A percentile compares a stretch with the other conserved stretches of the same genome.
Evolutionary conservation across 2,113 vertebrate genomes (phyloP).

Genomic region (Tychaedon coryphoeus): DNA sequence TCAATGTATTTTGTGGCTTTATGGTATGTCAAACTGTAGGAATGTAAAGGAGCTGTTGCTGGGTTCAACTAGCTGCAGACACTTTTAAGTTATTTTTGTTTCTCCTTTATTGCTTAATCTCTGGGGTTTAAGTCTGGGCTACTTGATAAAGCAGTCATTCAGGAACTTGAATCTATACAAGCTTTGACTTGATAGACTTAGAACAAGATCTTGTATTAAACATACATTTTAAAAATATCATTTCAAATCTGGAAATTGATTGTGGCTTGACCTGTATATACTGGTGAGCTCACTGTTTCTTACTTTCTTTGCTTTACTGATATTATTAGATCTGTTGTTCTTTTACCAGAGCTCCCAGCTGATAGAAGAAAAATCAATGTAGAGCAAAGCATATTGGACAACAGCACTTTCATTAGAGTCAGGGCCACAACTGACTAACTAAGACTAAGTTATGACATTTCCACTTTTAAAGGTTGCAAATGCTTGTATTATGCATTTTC

Average conservation of each 20-base stretch:
- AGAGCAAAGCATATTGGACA: neutral
- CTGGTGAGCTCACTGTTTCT: conserved; percentile 25
- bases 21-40: conserved; percentile 9
- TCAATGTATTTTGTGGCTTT: conserved; percentile 64
- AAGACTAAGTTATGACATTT: neutral
- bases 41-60: conserved; percentile 57
- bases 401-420: neutral
- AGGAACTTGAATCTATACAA: conserved; percentile 23
- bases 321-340: conserved; percentile 49
- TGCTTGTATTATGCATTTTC: neutral
- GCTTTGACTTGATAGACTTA: conserved; percentile 38
- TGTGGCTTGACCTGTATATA: conserved; percentile 59
- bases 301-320: conserved; percentile 31
- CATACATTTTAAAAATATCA: conserved; percentile 62
- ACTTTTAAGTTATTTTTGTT: conserved; percentile 69
- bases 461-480: neutral
- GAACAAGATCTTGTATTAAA: conserved; percentile 40
- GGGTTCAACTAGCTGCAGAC: conserved; percentile 60
- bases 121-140: conserved; percentile 57
- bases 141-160: conserved; percentile 44
- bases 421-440: neutral
- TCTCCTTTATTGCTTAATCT: conserved; percentile 72
- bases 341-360: conserved; percentile 19
- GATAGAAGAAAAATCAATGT: conserved; percentile 8
- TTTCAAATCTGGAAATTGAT: conserved; percentile 69